A percentile compares a stretch with the other conserved stretches of the same genome.
Evolutionary conservation across 1,140 invertebrate genomes (phyloP).

Genomic region (Drosophila bocki): DNA sequence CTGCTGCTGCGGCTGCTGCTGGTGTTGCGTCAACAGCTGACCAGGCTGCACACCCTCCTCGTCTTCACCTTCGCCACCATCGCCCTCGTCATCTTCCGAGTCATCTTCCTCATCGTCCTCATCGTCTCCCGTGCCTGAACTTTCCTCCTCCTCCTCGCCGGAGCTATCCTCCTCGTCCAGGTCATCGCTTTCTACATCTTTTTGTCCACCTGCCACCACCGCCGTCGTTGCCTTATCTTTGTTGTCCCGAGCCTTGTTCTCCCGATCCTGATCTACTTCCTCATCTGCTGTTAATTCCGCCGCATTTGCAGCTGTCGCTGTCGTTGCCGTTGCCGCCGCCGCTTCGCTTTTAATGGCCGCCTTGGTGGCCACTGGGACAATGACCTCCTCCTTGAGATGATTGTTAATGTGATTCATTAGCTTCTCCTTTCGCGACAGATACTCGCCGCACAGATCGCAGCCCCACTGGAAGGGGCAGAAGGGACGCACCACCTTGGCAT

Average conservation of each 20-base stretch:
- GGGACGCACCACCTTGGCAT: constrained; percentile 77
- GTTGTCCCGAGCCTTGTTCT: not conserved
- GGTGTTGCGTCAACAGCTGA: constrained; percentile 22
- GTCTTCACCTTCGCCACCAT: constrained; percentile 37
- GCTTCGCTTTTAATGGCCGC: constrained; percentile 17
- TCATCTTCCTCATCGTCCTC: constrained; percentile 37
- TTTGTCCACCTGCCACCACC: not conserved
- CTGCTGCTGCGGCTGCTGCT: constrained; percentile 5
- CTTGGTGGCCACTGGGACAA: constrained; percentile 67
- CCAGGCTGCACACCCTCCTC: constrained; percentile 34
- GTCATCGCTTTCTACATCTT: constrained; percentile 24
- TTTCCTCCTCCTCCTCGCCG: constrained; percentile 21
- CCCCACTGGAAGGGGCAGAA: constrained; percentile 84
- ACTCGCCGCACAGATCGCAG: constrained; percentile 83
- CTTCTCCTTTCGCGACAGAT: constrained; percentile 83
- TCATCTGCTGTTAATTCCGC: not conserved
- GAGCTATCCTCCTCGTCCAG: constrained; percentile 37
- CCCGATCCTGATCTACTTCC: not conserved
- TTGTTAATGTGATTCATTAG: constrained; percentile 83
- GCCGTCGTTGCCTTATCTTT: not conserved
- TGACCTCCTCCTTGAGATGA: constrained; percentile 78
- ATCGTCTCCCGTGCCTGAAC: constrained; percentile 37
- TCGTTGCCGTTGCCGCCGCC: not conserved
- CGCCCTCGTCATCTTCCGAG: constrained; percentile 33
- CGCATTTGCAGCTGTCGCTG: not conserved